A percentile compares a stretch with the other conserved stretches of the same genome.
Conservation (phyloP, 2,888 invertebrate species). For the Caenorhabditis sp. region DNA sequence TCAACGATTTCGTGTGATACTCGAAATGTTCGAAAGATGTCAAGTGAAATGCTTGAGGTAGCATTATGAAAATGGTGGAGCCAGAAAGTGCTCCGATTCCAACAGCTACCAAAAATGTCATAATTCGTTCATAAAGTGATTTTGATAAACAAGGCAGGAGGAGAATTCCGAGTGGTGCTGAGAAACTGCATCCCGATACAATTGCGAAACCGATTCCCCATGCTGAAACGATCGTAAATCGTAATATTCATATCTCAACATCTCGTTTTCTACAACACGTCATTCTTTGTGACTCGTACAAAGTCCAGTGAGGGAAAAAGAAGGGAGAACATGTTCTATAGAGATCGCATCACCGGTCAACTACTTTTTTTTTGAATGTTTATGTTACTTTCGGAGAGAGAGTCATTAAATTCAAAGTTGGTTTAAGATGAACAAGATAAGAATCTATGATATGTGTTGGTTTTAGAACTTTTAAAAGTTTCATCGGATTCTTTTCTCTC, state of each 20-base stretch:
- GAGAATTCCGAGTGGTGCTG: slow-evolving; percentile 80
- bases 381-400: slow-evolving; percentile 19
- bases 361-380: slow-evolving; percentile 22
- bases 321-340: slow-evolving; percentile 37
- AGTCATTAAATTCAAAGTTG: slow-evolving; percentile 1
- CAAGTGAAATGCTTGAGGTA: slow-evolving; percentile 80
- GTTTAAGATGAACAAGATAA: slow-evolving; percentile 4
- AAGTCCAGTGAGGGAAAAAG: slow-evolving; percentile 23
- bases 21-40: slow-evolving; percentile 75
- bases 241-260: slow-evolving; percentile 16
- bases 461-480: slow-evolving; percentile 18
- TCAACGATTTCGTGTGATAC: slow-evolving; percentile 77
- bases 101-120: slow-evolving; percentile 81
- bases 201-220: slow-evolving; percentile 81
- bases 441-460: not conserved
- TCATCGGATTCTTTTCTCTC: not conserved
- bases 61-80: slow-evolving; percentile 80
- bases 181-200: slow-evolving; percentile 78
- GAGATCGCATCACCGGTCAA: slow-evolving; percentile 33
- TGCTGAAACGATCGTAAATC: slow-evolving; percentile 72
- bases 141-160: slow-evolving; percentile 78
- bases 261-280: slow-evolving; percentile 8
- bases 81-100: slow-evolving; percentile 81
- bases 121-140: slow-evolving; percentile 78
- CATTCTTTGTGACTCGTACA: slow-evolving; percentile 29